Evolutionary conservation across 2,797 vertebrate genomes (phyloP).

Genomic region (Spinibarbus caldwelli): DNA sequence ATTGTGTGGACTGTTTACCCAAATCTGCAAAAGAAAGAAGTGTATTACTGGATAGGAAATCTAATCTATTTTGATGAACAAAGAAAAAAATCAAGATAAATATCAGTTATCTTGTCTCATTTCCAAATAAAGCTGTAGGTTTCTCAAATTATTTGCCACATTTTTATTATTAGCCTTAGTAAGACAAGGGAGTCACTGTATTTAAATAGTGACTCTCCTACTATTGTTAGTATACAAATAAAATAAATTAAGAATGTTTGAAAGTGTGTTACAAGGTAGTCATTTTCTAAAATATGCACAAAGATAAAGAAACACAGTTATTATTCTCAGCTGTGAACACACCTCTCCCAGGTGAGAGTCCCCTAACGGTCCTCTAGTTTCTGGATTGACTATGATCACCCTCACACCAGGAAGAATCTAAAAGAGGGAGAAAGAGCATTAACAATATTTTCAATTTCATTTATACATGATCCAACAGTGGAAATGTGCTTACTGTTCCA

Average conservation of each 20-base stretch:
- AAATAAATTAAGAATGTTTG: not conserved
- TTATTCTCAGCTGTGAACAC: too few relatives aligned
- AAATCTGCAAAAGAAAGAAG: conserved; percentile 78
- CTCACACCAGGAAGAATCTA: conserved; percentile 96
- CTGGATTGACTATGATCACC: conserved; percentile 97
- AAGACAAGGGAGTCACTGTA: not conserved
- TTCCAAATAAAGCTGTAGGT: not conserved
- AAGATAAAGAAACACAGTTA: conserved; percentile 6
- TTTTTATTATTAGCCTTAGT: not conserved
- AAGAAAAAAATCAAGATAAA: not conserved
- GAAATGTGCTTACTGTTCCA: conserved; percentile 85
- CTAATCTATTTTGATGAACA: not conserved
- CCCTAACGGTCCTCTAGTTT: conserved; percentile 95
- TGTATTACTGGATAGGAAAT: not conserved
- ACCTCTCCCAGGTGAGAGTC: conserved; percentile 99
- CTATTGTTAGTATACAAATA: not conserved
- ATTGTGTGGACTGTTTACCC: conserved; percentile 95
- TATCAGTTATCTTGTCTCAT: not conserved
- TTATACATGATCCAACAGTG: not conserved
- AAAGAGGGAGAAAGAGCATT: not conserved
- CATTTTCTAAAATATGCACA: not conserved
- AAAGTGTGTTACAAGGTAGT: not conserved
- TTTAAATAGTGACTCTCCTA: not conserved
- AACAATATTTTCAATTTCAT: not conserved
- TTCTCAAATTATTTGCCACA: not conserved